These are phyloP conservation scores for Maconellicoccus hirsutus DNA, from an alignment of 1,140 invertebrate genomes.

Conservation along the genomic window DNA sequence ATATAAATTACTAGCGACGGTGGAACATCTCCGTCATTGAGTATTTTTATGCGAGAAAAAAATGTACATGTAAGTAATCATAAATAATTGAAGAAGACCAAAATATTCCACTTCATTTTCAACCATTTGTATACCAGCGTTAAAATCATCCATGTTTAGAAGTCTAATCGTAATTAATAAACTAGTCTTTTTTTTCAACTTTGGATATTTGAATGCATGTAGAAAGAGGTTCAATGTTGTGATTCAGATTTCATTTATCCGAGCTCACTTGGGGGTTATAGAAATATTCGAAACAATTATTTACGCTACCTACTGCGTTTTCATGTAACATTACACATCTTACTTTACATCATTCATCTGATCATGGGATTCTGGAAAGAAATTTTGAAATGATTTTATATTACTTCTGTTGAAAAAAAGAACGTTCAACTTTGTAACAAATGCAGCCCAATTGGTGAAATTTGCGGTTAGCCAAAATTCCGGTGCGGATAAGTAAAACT, in stretches of 20 bases:
- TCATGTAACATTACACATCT: not conserved
- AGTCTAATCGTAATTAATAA: conserved; percentile 10
- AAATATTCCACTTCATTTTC: not conserved
- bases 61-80: not conserved
- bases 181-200: not conserved
- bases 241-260: not conserved
- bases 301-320: not conserved
- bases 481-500: not conserved
- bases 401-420: too few species aligned
- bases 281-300: not conserved
- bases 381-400: too few species aligned
- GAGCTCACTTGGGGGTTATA: not conserved
- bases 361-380: too few species aligned
- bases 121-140: not conserved
- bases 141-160: not conserved
- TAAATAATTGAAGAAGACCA: not conserved
- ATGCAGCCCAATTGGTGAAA: too few species aligned
- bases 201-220: not conserved
- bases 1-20: not conserved
- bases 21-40: not conserved
- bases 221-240: not conserved
- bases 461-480: not conserved
- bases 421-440: too few species aligned
- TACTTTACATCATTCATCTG: too few species aligned
- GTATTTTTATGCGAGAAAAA: not conserved